These are phyloP conservation scores for Platypus cylindrus DNA, from an alignment of 2,888 invertebrate species.

Conservation along the genomic window DNA sequence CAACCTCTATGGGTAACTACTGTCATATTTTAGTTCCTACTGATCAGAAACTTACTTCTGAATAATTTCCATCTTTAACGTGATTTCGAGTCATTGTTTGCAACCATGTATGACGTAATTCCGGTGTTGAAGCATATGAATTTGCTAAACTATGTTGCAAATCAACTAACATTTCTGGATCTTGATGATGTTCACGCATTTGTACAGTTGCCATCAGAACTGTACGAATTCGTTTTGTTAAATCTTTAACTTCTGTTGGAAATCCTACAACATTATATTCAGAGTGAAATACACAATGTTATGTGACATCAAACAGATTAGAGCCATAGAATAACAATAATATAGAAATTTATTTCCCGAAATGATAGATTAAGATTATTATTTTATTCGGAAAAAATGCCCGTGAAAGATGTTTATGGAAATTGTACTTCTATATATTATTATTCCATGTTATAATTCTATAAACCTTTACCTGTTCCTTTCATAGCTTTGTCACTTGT, in stretches of 20 bases:
- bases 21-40: no score
- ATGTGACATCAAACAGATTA: neutral
- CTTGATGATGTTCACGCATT: constrained; percentile 79
- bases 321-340: no score
- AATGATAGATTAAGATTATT: no score
- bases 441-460: no score
- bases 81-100: constrained; percentile 86
- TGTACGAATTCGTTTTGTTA: constrained; percentile 84
- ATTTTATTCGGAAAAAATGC: no score
- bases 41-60: constrained; percentile 71
- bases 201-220: constrained; percentile 91
- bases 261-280: constrained; percentile 44
- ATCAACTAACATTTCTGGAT: constrained; percentile 85
- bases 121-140: constrained; percentile 88
- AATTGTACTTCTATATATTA: no score
- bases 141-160: constrained; percentile 85
- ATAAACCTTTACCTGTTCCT: constrained; percentile 63
- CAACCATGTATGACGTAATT: constrained; percentile 90
- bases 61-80: constrained; percentile 66
- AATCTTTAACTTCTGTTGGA: constrained; percentile 81
- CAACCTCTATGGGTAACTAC: no score
- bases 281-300: neutral
- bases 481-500: constrained; percentile 90
- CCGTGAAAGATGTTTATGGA: no score
- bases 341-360: no score